Conservation (phyloP, 1,140 invertebrate species). For the Halesus radiatus region DNA sequence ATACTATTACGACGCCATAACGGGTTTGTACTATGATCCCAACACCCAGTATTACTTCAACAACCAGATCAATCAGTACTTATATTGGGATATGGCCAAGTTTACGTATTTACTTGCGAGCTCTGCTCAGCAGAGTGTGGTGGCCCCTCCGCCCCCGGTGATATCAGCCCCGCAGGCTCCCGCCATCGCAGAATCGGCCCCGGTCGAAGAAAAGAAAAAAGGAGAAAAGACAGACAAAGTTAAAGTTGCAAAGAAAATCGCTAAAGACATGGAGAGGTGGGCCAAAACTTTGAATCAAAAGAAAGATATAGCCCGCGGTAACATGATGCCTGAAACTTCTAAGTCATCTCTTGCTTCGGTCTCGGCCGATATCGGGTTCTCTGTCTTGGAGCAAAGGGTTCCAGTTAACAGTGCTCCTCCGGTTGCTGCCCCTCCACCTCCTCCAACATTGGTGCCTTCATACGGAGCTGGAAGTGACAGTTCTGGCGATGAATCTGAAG, state of each 20-base stretch:
- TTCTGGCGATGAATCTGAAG: conserved; percentile 72
- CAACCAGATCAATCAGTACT: conserved; percentile 88
- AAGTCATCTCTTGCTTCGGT: conserved; percentile 70
- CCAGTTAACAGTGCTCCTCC: conserved; percentile 60
- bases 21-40: conserved; percentile 95
- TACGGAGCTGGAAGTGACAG: conserved; percentile 70
- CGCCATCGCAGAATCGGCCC: conserved; percentile 59
- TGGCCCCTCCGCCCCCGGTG: conserved; percentile 59
- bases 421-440: conserved; percentile 57
- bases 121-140: conserved; percentile 66
- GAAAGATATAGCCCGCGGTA: conserved; percentile 87
- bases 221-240: conserved; percentile 89
- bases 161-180: conserved; percentile 56
- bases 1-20: conserved; percentile 95
- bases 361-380: conserved; percentile 92
- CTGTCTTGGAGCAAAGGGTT: conserved; percentile 82
- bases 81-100: conserved; percentile 93
- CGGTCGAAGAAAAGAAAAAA: conserved; percentile 70
- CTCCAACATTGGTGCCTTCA: conserved; percentile 54
- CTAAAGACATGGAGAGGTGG: conserved; percentile 97
- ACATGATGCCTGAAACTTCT: conserved; percentile 72
- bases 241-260: conserved; percentile 98
- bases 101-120: conserved; percentile 86
- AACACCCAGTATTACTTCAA: conserved; percentile 96
- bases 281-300: conserved; percentile 97